phyloP scores from a whole-genome alignment of 23 tunicate species.

The Trididemnum nubilum region DNA sequence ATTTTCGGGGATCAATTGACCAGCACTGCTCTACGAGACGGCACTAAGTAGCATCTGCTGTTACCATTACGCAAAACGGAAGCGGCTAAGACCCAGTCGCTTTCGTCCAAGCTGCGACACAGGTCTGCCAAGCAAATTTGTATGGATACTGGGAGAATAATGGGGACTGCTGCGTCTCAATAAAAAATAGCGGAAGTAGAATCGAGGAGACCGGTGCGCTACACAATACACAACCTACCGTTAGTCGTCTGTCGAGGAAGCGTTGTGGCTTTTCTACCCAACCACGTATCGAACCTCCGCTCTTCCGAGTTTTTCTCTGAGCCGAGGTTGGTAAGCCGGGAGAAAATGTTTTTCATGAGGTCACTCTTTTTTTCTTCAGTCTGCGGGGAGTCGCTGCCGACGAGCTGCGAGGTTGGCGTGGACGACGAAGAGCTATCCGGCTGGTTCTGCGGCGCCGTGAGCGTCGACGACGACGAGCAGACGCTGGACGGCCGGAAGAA shows the following conservation, averaged over 20 bases:
- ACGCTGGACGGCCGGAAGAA: slow-evolving; percentile 43
- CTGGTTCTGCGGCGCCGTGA: slow-evolving; percentile 36
- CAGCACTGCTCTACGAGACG: too few relatives aligned
- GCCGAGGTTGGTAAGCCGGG: not conserved
- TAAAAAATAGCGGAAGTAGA: too few relatives aligned
- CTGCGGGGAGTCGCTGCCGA: not conserved
- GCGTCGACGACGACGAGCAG: slow-evolving; percentile 26
- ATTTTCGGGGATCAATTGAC: too few relatives aligned
- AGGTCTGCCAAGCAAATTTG: too few relatives aligned
- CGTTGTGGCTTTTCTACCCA: slow-evolving; percentile 76
- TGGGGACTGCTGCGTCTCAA: too few relatives aligned
- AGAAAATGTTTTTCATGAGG: not conserved
- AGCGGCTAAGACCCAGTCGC: too few relatives aligned
- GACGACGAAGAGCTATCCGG: slow-evolving; percentile 7
- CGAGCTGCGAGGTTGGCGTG: not conserved
- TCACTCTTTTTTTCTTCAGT: not conserved
- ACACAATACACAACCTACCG: slow-evolving; percentile 31
- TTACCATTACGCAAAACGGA: too few relatives aligned
- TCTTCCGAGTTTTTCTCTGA: slow-evolving; percentile 1
- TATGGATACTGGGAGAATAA: too few relatives aligned
- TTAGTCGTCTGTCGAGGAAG: slow-evolving; percentile 65
- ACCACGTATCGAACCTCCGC: slow-evolving; percentile 69
- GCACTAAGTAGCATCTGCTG: too few relatives aligned
- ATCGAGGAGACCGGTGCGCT: too few relatives aligned
- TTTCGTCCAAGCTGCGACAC: too few relatives aligned